phyloP scores from a whole-genome alignment of 1,140 invertebrate species.

The Drosophila ficusphila region DNA sequence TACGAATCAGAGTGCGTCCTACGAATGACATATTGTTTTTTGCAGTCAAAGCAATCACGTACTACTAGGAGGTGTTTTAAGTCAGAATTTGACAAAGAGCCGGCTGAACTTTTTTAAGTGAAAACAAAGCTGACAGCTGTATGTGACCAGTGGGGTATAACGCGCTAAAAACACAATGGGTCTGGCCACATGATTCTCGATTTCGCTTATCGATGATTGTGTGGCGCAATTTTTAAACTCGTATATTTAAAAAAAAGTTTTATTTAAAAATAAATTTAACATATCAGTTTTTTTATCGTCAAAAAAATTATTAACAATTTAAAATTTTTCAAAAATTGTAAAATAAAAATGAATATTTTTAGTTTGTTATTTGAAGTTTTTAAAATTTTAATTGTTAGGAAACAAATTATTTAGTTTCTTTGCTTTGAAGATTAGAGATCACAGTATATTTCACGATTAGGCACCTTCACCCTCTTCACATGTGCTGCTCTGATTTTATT shows the following conservation, averaged over 20 bases:
- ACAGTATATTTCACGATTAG: background rate
- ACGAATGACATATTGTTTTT: constrained; percentile 67
- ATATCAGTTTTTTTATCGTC: background rate
- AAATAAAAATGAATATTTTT: too few species aligned
- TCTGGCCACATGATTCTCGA: background rate
- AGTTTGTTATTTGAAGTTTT: too few species aligned
- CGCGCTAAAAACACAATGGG: background rate
- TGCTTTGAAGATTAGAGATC: background rate
- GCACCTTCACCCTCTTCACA: background rate
- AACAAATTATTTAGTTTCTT: too few species aligned
- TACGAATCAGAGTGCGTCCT: constrained; percentile 65
- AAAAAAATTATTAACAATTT: background rate
- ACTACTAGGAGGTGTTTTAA: background rate
- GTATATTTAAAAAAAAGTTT: background rate
- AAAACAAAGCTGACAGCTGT: constrained; percentile 17
- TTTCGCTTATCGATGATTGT: background rate
- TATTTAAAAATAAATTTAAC: background rate
- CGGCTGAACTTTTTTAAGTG: constrained; percentile 7
- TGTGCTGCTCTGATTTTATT: background rate
- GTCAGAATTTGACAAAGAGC: background rate
- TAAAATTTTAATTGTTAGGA: too few species aligned
- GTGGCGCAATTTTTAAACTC: background rate
- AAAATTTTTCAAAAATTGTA: too few species aligned
- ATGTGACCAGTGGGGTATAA: background rate
- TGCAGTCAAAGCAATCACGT: constrained; percentile 1